Conservation (phyloP, 2,888 invertebrate genomes). For the Xanthia togata region DNA sequence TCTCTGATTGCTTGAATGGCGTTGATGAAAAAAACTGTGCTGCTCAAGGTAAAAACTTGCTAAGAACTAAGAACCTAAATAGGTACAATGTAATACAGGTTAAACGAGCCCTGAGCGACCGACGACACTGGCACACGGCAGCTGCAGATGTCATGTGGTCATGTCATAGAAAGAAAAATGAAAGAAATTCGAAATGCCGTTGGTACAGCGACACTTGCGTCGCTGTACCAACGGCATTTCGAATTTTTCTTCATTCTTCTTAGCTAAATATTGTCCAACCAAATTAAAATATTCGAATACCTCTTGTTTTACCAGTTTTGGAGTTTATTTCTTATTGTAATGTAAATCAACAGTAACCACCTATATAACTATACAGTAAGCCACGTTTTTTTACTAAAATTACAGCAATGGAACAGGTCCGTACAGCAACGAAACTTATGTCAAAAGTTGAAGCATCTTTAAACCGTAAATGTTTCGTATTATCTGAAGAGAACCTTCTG, state of each 20-base stretch:
- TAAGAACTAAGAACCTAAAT: background rate
- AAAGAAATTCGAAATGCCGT: no score
- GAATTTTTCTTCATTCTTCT: background rate
- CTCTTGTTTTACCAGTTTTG: background rate
- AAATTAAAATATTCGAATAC: constrained; percentile 9
- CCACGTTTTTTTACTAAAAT: constrained; percentile 41
- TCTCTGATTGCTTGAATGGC: constrained; percentile 75
- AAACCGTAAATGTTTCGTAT: constrained; percentile 70
- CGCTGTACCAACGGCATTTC: background rate
- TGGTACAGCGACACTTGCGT: no score
- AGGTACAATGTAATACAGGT: background rate
- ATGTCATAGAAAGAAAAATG: no score
- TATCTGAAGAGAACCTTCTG: constrained; percentile 63
- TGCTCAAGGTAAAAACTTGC: constrained; percentile 71
- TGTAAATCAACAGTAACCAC: background rate
- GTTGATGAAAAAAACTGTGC: constrained; percentile 81
- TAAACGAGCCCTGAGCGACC: background rate
- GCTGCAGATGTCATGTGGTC: background rate
- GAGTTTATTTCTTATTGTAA: background rate
- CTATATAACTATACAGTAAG: background rate
- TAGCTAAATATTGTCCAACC: background rate
- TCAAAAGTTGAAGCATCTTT: constrained; percentile 69
- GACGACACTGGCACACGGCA: no score
- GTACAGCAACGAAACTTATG: constrained; percentile 70
- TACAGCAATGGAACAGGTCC: constrained; percentile 74